Evolutionary conservation across 2,113 vertebrate species (phyloP).

Genomic region (Limanda limanda): DNA sequence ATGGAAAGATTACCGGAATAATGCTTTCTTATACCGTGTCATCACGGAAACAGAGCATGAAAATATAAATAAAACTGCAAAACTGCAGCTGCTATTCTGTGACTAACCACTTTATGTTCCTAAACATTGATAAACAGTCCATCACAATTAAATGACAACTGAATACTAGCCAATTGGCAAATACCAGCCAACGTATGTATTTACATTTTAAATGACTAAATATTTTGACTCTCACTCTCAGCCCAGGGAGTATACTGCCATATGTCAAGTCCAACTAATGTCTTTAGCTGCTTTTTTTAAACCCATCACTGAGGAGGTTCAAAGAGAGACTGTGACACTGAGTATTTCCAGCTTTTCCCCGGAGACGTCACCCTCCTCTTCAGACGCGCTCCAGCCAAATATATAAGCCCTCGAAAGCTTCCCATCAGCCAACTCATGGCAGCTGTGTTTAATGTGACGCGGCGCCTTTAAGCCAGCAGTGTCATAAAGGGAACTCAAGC

Average conservation of each 20-base stretch:
- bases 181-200: too few relatives aligned
- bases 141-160: too few relatives aligned
- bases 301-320: neutral
- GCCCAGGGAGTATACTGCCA: neutral
- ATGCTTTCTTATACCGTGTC: constrained; percentile 8
- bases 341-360: neutral
- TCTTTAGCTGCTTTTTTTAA: neutral
- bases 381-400: neutral
- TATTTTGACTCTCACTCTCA: neutral
- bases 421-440: neutral
- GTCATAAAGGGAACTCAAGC: neutral
- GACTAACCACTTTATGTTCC: too few relatives aligned
- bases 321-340: constrained; percentile 4
- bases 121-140: too few relatives aligned
- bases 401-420: constrained; percentile 3
- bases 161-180: too few relatives aligned
- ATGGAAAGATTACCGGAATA: constrained; percentile 23
- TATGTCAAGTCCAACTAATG: too few relatives aligned
- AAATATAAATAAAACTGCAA: neutral
- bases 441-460: neutral
- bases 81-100: too few relatives aligned
- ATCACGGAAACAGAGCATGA: neutral
- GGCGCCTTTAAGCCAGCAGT: neutral
- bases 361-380: neutral
- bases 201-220: too few relatives aligned